A percentile compares a stretch with the other conserved stretches of the same genome.
Evolutionary conservation across 2,797 vertebrate genomes (phyloP).

Genomic region (Crocodylus rhombifer): DNA sequence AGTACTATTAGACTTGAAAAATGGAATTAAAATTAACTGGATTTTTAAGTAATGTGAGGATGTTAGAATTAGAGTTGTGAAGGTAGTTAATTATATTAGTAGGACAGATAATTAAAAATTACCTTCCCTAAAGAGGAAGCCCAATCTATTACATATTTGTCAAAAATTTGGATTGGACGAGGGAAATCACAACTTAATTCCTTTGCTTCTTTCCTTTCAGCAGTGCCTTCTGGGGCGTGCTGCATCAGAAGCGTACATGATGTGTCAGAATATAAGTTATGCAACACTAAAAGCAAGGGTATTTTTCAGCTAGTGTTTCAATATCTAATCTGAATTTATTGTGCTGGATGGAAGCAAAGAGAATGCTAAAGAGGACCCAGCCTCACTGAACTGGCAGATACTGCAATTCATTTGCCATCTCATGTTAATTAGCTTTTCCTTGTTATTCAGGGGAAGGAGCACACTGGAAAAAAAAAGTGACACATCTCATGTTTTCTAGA

Average conservation of each 20-base stretch:
- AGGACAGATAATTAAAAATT: slow-evolving; percentile 73
- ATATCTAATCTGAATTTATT: slow-evolving; percentile 67
- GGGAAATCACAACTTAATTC: background rate
- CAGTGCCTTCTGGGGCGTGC: background rate
- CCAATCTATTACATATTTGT: background rate
- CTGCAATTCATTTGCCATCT: slow-evolving; percentile 40
- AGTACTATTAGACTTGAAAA: slow-evolving; percentile 69
- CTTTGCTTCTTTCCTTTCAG: background rate
- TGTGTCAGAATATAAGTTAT: slow-evolving; percentile 39
- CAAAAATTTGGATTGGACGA: slow-evolving; percentile 17
- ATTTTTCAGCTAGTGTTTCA: slow-evolving; percentile 48
- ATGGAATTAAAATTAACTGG: slow-evolving; percentile 73
- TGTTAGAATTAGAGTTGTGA: slow-evolving; percentile 68
- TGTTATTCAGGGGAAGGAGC: slow-evolving; percentile 44
- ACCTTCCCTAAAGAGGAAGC: slow-evolving; percentile 60
- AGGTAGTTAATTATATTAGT: slow-evolving; percentile 74
- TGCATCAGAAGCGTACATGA: background rate
- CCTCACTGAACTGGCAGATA: slow-evolving; percentile 54
- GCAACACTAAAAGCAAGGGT: slow-evolving; percentile 26
- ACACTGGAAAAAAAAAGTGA: slow-evolving; percentile 15
- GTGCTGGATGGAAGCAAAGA: slow-evolving; percentile 52
- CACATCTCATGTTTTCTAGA: slow-evolving; percentile 22
- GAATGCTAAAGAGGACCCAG: slow-evolving; percentile 61
- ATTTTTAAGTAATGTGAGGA: slow-evolving; percentile 70
- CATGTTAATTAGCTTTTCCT: slow-evolving; percentile 66